Conservation (phyloP, 2,797 vertebrate species). For the Hemitrygon akajei region DNA sequence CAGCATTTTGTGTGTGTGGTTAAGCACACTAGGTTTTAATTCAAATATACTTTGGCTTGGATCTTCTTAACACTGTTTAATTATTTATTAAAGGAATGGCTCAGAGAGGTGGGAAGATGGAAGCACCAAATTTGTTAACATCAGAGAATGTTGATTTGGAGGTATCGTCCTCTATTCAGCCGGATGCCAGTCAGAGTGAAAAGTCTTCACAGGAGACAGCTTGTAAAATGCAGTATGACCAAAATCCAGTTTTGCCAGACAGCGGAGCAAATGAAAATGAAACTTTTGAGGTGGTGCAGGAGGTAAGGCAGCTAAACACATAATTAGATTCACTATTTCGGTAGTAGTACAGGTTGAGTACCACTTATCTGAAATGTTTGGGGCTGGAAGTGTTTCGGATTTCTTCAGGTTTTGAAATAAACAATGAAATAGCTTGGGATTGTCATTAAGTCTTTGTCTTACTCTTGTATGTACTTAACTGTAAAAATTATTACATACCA, state of each 20-base stretch:
- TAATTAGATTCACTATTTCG: neutral
- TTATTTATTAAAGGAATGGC: neutral
- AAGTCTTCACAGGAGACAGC: neutral
- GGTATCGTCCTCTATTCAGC: neutral
- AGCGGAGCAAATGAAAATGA: neutral
- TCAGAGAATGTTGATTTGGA: neutral
- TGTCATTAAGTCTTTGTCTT: too few species aligned
- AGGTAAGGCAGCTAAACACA: neutral
- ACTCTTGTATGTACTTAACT: too few species aligned
- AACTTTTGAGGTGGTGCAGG: neutral
- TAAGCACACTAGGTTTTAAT: too few species aligned
- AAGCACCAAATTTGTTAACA: neutral
- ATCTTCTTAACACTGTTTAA: neutral
- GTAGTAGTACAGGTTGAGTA: neutral
- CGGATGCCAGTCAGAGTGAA: neutral
- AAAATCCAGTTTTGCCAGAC: too few species aligned
- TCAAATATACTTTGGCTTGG: neutral
- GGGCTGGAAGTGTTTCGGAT: too few species aligned
- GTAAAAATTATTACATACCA: too few species aligned
- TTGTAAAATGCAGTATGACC: neutral
- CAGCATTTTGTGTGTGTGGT: too few species aligned
- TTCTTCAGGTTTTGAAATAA: too few species aligned
- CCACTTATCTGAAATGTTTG: too few species aligned
- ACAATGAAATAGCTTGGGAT: too few species aligned
- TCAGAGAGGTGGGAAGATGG: neutral